Conservation (phyloP, 92 coral and sea anemone species). For the Epizoanthus stellaris region DNA sequence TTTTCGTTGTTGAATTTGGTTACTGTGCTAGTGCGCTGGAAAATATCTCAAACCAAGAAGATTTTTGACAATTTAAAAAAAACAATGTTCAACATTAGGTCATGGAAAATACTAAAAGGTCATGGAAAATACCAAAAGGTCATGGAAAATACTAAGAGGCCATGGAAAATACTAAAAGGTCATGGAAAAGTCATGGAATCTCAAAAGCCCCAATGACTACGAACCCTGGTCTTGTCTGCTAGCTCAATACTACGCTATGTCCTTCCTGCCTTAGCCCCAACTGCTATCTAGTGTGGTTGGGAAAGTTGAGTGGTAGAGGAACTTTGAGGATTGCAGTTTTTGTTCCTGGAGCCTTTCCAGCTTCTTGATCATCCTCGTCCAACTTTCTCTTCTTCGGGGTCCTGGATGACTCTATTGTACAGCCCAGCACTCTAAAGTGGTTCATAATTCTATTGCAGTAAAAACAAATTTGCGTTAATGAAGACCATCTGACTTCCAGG, state of each 20-base stretch:
- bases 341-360: conserved; percentile 19
- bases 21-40: too few species aligned
- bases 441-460: conserved; percentile 56
- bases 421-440: conserved; percentile 83
- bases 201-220: too few species aligned
- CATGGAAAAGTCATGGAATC: too few species aligned
- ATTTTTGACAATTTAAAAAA: too few species aligned
- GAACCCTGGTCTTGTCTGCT: too few species aligned
- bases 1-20: too few species aligned
- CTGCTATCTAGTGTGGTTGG: conserved; percentile 28
- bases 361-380: conserved; percentile 47
- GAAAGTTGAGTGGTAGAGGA: conserved; percentile 87
- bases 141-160: too few species aligned
- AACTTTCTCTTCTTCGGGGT: conserved; percentile 72
- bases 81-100: too few species aligned
- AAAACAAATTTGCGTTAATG: background rate
- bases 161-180: too few species aligned
- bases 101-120: too few species aligned
- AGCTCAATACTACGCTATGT: background rate
- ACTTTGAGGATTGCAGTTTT: conserved; percentile 73
- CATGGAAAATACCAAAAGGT: too few species aligned
- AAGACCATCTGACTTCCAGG: background rate
- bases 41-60: too few species aligned
- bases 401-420: conserved; percentile 59
- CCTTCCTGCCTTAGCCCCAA: background rate